Evolutionary conservation across 1,140 invertebrate species (phyloP).

Genomic region (Drosophila simulans): DNA sequence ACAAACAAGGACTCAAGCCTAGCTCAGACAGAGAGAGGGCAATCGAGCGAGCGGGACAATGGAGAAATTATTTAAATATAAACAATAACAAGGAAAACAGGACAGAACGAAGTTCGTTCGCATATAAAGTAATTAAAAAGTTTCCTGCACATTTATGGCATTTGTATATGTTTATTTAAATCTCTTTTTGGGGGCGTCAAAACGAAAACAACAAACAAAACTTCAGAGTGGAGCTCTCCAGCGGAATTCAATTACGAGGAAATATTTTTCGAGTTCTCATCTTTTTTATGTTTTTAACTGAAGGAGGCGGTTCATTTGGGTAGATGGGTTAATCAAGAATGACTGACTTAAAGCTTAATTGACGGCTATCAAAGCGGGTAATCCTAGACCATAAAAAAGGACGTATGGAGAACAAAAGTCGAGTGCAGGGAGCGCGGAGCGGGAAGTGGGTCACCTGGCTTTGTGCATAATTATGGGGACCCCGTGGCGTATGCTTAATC

Average conservation of each 20-base stretch:
- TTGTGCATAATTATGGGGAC: conserved; percentile 26
- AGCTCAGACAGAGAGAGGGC: conserved; percentile 2
- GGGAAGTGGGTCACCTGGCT: conserved; percentile 27
- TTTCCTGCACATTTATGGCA: conserved; percentile 74
- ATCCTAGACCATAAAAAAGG: not conserved
- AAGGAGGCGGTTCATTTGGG: conserved; percentile 23
- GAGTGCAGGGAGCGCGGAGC: not conserved
- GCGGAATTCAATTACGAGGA: conserved; percentile 66
- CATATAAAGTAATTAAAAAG: conserved; percentile 81
- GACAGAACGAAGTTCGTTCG: conserved; percentile 44
- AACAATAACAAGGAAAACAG: conserved; percentile 48
- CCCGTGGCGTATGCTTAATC: conserved; percentile 68
- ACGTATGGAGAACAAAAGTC: conserved; percentile 34
- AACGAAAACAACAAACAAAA: conserved; percentile 47
- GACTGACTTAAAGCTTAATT: conserved; percentile 18
- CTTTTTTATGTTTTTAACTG: not conserved
- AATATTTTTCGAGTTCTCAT: conserved; percentile 15
- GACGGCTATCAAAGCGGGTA: conserved; percentile 25
- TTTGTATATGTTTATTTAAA: conserved; percentile 50
- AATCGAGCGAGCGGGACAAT: conserved; percentile 9
- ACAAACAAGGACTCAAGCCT: conserved; percentile 29
- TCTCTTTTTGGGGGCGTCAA: conserved; percentile 18
- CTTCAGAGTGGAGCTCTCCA: conserved; percentile 16
- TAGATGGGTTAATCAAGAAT: conserved; percentile 22
- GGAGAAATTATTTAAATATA: conserved; percentile 73